Base-by-base conservation (phyloP, 2,797 vertebrate genomes). In the Kryptopterus vitreolus region DNA sequence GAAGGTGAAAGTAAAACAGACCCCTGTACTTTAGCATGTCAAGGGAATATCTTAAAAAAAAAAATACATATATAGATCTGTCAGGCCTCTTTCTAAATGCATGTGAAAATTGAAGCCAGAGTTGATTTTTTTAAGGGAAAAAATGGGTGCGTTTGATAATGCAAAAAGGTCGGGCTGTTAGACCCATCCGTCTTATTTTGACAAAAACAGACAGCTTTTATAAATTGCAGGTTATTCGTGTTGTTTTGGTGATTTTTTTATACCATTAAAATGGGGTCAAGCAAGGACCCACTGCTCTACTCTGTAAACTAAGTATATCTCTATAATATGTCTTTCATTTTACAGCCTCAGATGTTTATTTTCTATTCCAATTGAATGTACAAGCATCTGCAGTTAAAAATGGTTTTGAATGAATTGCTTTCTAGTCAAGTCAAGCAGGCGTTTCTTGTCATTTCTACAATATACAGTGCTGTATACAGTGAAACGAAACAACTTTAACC, bases 321-420 rank as follows among this genome's bases (percentile, higher is more conserved):
- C n/a, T n/a, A n/a, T 82, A 74, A 82, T 86, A 82, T 87, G 73
- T 62, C 43, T 33, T 68, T 82, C 76, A 58, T 86, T 83, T 75
- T 33, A 48, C 63, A 59, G 74, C 75, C 79, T 85, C 85, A 48
- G 59, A 86, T 82, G 78, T 72, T 76, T 78, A 84, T 22, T 80
- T 86, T 85, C 83, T 83, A 53, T 86, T 85, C 83, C 83, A 53
- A 63, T 81, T 82, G 2, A 59, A 75, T 61, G 33, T 68, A 83
- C 46, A 68, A 71, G 15, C 46, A 12, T 11, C 22, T 71, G 18
- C 69, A 35, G 20, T 15, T 55, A 55, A 53, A 80, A 86, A 87
- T 87, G 83, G 83, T 89, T 84, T 77, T 83, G 29, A 20, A 85
- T 73, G 73, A 91, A 90, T 90, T 29, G 68, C 82, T 78, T 89